These are phyloP conservation scores for Dermatemys mawii DNA, from an alignment of 2,113 vertebrate species.

Conservation along the genomic window DNA sequence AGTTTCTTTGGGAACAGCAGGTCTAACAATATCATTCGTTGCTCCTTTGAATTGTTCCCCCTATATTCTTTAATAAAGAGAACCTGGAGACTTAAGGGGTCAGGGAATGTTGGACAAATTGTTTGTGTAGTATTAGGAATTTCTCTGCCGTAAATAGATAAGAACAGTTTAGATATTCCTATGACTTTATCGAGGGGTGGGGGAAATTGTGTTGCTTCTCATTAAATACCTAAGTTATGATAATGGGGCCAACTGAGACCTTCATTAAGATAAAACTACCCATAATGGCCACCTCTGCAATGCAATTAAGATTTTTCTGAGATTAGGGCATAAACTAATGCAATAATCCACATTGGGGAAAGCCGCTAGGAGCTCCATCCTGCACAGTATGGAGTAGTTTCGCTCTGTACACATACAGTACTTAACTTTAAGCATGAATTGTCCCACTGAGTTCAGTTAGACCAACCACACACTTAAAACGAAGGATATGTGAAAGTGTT, in stretches of 20 bases:
- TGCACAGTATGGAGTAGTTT: no score
- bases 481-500: no score
- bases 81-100: neutral
- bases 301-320: slow-evolving; percentile 19
- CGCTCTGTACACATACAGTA: no score
- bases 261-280: slow-evolving; percentile 59
- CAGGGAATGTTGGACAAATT: neutral
- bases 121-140: slow-evolving; percentile 10
- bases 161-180: slow-evolving; percentile 30
- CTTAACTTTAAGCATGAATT: no score
- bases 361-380: neutral
- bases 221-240: slow-evolving; percentile 37
- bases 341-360: slow-evolving; percentile 32
- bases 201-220: neutral
- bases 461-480: no score
- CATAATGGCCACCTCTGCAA: slow-evolving; percentile 39
- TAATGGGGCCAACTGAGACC: slow-evolving; percentile 31
- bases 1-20: neutral
- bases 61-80: slow-evolving; percentile 12
- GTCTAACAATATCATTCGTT: no score
- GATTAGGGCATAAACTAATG: slow-evolving; percentile 9
- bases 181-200: neutral
- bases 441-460: no score
- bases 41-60: neutral
- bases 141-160: neutral